Percentiles rank a stretch among this genome's conserved stretches.
Evolutionary conservation across 2,888 invertebrate genomes (phyloP).

Genomic region (Augochlorella aurata): DNA sequence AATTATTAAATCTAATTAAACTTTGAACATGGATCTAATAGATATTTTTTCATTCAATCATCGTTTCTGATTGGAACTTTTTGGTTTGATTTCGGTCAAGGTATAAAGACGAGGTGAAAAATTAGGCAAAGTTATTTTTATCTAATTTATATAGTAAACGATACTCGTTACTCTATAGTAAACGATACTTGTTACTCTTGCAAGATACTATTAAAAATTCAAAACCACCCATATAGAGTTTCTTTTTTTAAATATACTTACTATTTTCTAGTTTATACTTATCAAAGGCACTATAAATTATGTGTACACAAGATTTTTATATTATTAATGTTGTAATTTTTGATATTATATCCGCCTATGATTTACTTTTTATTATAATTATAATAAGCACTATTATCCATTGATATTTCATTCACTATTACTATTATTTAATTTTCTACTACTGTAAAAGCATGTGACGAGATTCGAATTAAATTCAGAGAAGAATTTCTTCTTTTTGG

Average conservation of each 20-base stretch:
- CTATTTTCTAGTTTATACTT: neutral
- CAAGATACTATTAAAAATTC: neutral
- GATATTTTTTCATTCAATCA: slow-evolving; percentile 32
- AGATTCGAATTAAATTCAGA: neutral
- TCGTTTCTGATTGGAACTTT: slow-evolving; percentile 35
- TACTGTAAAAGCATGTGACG: slow-evolving; percentile 2
- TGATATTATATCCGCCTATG: slow-evolving; percentile 2
- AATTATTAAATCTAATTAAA: neutral
- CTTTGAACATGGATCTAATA: neutral
- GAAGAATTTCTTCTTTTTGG: too few species aligned
- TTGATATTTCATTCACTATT: slow-evolving; percentile 25
- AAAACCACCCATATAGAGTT: neutral
- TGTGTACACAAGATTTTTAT: slow-evolving; percentile 11
- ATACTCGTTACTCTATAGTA: slow-evolving; percentile 15
- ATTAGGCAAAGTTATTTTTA: neutral
- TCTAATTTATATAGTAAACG: slow-evolving; percentile 5
- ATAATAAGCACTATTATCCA: slow-evolving; percentile 1
- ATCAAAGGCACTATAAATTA: neutral
- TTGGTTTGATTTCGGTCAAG: neutral
- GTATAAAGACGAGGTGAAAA: neutral
- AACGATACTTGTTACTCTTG: slow-evolving; percentile 24
- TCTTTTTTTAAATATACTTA: slow-evolving; percentile 19
- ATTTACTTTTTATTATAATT: slow-evolving; percentile 39
- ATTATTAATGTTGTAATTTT: slow-evolving; percentile 23
- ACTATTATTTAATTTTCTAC: slow-evolving; percentile 32